Evolutionary conservation across 2,113 vertebrate species (phyloP), one percentile per base, ranked within the genome.

Genomic region (Taurulus bubalis): DNA sequence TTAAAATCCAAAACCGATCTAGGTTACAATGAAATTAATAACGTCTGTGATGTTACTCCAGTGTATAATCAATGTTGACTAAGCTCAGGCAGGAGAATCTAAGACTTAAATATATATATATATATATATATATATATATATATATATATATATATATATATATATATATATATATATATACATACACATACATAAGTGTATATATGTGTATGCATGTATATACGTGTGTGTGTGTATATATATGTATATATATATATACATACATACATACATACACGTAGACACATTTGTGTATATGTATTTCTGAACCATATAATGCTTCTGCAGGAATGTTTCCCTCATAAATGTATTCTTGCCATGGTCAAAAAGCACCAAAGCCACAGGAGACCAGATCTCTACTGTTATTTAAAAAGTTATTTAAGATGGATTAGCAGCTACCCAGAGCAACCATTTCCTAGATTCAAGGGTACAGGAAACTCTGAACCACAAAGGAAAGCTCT

Each of bases 381-480:
- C 1, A 0, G 42, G 71, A 77, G 42, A 68, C 59, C 15, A 71
- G 55, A 82, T 69, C 10, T 72, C 20, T 56, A 30, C 51, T 28
- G 38, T 71, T n/a, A n/a, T n/a, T n/a, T 49, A 22, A 8, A 79
- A 72, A 10, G 14, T 65, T 64, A 22, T 84, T 70, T 24, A 70
- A 47, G 18, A 10, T 20, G 32, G 62, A 68, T 76, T 75, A 69
- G 59, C 38, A 78, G 49, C 65, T 30, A 68, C 45, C 62, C 32
- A 68, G 15, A 83, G 60, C 42, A 83, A 6, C 24, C 30, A 65
- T 67, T 75, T 85, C 24, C 53, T 36, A 58, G 49, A 72, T 58
- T 72, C 79, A 86, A 78, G 68, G 71, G 18, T 38, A 82, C 14
- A 79, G 49, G 63, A 58, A 86, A 72, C 64, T 74, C 55, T 70